Evolutionary conservation across 2,888 invertebrate genomes (phyloP), one percentile per base, ranked within the genome.

Genomic region (Trissonchulus sp.): DNA sequence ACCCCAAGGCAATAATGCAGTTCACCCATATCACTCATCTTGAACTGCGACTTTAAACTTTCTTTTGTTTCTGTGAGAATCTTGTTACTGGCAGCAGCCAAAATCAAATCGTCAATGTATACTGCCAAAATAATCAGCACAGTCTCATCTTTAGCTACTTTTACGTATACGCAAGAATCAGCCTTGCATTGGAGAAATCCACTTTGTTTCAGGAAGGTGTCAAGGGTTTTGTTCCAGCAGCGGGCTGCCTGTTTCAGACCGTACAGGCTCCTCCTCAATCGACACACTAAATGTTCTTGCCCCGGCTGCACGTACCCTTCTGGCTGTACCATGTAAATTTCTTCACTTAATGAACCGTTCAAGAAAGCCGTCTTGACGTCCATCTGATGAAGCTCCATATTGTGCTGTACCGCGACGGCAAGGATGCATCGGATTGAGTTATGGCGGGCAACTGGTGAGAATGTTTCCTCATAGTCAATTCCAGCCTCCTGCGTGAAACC

Each of bases 261-360:
- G 68, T 80, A 80, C 1, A 80, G 23, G 23, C 71, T 68, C 73
- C 77, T 79, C 73, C 77, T 79, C 0, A 81, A 69, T 68, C 75
- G 76, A 62, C 80, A 78, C 31, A 81, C 80, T 33, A 78, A 69
- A 8, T 74, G 38, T 8, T 77, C 75, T 23, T 72, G 35, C 31
- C 76, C 78, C 38, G 65, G 31, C 1, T 74, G n/a, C 36, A 76
- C 72, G 71, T 75, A 80, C 30, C 79, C 81, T 34, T 72, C 34
- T n/a, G 80, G 78, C 63, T 80, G 79, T 37, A 62, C 34, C 78
- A 81, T 79, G 63, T 75, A 80, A 31, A 78, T 76, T 37, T 79
- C 78, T 72, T 79, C 79, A 15, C 74, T 63, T 8, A 80, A n/a
- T 1, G 30, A 80, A 78, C 72, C 78, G 77, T 1, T 81, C n/a